phyloP scores from a whole-genome alignment of 2,888 invertebrate genomes.

The Pandemis corylana region DNA sequence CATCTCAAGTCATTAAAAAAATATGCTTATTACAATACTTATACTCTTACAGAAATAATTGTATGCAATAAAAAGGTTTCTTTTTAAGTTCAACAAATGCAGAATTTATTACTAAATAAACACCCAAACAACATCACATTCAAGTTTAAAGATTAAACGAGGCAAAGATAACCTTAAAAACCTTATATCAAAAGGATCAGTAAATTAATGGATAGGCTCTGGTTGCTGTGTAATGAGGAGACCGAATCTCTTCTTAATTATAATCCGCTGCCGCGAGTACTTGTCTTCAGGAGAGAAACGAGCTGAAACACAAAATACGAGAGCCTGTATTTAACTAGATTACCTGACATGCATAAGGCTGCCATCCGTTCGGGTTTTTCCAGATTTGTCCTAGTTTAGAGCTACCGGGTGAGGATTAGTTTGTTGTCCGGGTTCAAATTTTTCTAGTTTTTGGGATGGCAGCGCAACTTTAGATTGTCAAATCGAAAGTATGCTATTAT shows the following conservation, averaged over 20 bases:
- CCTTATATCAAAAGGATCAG: background rate
- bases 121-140: background rate
- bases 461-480: too few relatives aligned
- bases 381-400: too few relatives aligned
- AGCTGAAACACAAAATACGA: constrained; percentile 84
- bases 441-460: too few relatives aligned
- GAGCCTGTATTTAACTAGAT: background rate
- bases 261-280: constrained; percentile 94
- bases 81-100: too few relatives aligned
- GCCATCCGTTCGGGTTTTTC: too few relatives aligned
- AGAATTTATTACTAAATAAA: too few relatives aligned
- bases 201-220: constrained; percentile 85
- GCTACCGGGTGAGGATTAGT: too few relatives aligned
- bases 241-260: constrained; percentile 95
- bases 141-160: background rate
- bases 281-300: constrained; percentile 98
- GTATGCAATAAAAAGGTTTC: too few relatives aligned
- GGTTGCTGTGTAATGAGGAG: constrained; percentile 94
- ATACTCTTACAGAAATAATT: too few relatives aligned
- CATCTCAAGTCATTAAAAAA: background rate
- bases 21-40: background rate
- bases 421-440: too few relatives aligned
- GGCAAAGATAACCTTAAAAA: background rate
- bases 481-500: too few relatives aligned
- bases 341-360: too few relatives aligned